Conservation (phyloP, 2,888 invertebrate species). For the Melipona bicolor region DNA sequence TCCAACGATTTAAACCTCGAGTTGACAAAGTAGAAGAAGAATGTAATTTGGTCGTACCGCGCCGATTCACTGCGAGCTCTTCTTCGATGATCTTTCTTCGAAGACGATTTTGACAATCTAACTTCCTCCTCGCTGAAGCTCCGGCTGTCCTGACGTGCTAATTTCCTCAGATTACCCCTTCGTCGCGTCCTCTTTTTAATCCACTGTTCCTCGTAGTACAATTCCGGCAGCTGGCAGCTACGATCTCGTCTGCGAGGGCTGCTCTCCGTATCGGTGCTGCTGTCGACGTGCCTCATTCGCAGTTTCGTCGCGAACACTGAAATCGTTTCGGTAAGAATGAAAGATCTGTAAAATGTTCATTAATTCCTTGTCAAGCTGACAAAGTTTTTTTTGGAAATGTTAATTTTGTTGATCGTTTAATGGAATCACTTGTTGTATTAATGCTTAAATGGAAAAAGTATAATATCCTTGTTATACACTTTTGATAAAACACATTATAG, state of each 20-base stretch:
- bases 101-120: slow-evolving; percentile 84
- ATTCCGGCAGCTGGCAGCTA: slow-evolving; percentile 71
- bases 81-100: slow-evolving; percentile 72
- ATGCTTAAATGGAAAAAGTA: too few species aligned
- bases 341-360: background rate
- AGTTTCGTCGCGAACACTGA: slow-evolving; percentile 80
- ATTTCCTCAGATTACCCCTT: slow-evolving; percentile 71
- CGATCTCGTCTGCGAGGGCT: slow-evolving; percentile 65
- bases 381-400: background rate
- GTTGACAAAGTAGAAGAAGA: too few species aligned
- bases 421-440: background rate
- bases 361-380: background rate
- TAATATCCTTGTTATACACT: too few species aligned
- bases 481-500: too few species aligned
- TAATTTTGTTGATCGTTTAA: background rate
- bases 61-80: slow-evolving; percentile 81
- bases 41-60: slow-evolving; percentile 46
- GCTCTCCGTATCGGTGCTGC: slow-evolving; percentile 76
- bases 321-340: slow-evolving; percentile 6
- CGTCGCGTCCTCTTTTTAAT: slow-evolving; percentile 77
- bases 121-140: slow-evolving; percentile 83
- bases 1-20: too few species aligned
- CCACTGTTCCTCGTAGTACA: slow-evolving; percentile 81
- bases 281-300: slow-evolving; percentile 76
- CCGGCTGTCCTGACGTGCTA: slow-evolving; percentile 80